Evolutionary conservation across 2,113 vertebrate genomes (phyloP).

Genomic region (Saguinus midas): DNA sequence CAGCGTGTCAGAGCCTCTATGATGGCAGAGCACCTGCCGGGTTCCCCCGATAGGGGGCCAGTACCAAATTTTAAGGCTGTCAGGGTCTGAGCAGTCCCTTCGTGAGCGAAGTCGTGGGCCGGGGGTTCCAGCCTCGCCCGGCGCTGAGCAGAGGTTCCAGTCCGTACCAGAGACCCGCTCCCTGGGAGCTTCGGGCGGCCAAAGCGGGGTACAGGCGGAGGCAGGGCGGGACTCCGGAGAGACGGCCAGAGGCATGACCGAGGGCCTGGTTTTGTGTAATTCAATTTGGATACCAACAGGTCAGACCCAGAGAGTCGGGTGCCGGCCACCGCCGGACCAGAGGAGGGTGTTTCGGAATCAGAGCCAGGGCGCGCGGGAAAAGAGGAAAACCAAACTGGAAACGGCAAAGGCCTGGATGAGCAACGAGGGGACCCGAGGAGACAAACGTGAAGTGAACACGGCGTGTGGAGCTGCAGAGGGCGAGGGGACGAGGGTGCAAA

Average conservation of each 20-base stretch:
- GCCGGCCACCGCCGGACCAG: not conserved
- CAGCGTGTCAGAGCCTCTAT: rapidly evolving
- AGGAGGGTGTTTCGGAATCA: not conserved
- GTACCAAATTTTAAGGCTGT: not conserved
- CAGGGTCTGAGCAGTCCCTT: not conserved
- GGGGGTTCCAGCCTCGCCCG: not conserved
- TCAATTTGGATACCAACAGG: not conserved
- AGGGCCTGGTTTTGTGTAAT: not conserved
- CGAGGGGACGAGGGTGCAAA: not conserved
- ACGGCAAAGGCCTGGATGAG: not conserved
- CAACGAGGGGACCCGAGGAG: not conserved
- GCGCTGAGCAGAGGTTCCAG: not conserved
- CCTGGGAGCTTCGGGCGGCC: rapidly evolving
- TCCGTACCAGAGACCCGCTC: not conserved
- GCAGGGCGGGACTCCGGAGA: not conserved
- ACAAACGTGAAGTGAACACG: not conserved
- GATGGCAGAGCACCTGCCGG: rapidly evolving
- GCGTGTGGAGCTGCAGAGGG: not conserved
- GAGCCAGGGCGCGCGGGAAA: not conserved
- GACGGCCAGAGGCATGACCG: not conserved
- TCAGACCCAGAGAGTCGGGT: not conserved
- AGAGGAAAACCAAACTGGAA: not conserved
- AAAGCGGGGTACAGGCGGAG: rapidly evolving
- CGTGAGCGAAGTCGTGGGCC: rapidly evolving
- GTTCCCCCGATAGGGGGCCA: not conserved